These are phyloP conservation scores for Guaruba guarouba DNA, from an alignment of 2,113 vertebrate species.

Conservation along the genomic window DNA sequence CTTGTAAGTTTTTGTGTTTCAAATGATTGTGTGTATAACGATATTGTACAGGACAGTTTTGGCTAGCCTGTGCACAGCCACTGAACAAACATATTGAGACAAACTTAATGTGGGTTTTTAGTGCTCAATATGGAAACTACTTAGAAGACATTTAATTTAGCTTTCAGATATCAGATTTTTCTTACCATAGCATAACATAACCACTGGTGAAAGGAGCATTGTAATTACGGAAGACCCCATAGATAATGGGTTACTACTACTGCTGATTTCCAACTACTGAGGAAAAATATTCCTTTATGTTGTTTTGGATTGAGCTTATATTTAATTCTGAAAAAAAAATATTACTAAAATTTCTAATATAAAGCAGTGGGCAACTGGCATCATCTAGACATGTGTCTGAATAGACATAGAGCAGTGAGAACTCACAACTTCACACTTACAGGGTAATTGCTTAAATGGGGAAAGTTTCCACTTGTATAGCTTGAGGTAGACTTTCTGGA, in stretches of 20 bases:
- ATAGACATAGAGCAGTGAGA: neutral
- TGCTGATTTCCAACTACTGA: neutral
- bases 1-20: neutral
- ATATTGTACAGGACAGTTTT: neutral
- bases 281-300: neutral
- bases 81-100: neutral
- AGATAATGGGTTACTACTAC: neutral
- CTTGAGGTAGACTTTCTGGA: neutral
- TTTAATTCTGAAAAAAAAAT: neutral
- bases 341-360: neutral
- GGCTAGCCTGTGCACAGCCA: neutral
- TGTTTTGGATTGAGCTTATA: neutral
- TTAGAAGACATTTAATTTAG: neutral
- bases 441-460: neutral
- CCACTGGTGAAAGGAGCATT: neutral
- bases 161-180: neutral
- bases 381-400: neutral
- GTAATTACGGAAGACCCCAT: neutral
- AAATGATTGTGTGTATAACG: fast-evolving
- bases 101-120: neutral
- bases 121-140: neutral
- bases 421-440: neutral
- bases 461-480: neutral
- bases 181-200: neutral
- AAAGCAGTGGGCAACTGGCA: neutral